Evolutionary conservation across 2,888 invertebrate species (phyloP).

Genomic region (Nemoura dubitans): DNA sequence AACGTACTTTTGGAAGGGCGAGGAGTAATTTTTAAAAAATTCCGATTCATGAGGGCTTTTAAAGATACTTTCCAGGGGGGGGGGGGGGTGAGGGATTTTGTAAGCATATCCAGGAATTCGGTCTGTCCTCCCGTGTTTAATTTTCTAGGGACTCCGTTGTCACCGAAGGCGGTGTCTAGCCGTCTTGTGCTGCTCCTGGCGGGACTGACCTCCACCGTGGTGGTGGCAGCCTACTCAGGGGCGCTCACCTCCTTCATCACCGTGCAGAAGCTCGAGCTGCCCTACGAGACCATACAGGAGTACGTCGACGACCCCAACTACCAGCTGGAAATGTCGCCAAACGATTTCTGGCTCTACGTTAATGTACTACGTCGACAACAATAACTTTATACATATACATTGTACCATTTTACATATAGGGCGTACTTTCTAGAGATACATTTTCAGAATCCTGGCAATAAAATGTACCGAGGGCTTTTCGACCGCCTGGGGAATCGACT

Average conservation of each 20-base stretch:
- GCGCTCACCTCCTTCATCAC: constrained; percentile 14
- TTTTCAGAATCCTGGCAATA: not conserved
- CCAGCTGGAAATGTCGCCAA: not conserved
- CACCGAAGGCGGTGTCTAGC: not conserved
- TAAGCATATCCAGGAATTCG: not conserved
- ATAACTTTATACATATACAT: not conserved
- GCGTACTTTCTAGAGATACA: not conserved
- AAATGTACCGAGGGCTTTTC: not conserved
- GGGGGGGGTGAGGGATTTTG: too few species aligned
- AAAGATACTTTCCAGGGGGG: too few species aligned
- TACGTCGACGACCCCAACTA: not conserved
- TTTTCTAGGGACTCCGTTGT: not conserved
- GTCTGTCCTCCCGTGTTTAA: not conserved
- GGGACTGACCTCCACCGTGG: not conserved
- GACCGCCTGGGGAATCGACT: not conserved
- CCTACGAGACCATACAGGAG: constrained; percentile 5
- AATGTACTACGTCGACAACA: not conserved
- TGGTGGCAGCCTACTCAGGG: constrained; percentile 4
- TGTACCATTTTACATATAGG: not conserved
- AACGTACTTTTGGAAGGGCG: too few species aligned
- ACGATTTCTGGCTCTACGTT: not conserved
- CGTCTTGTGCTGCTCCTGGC: not conserved
- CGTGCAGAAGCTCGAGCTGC: not conserved
- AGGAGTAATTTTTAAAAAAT: too few species aligned
- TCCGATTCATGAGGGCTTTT: too few species aligned